Base-by-base conservation (phyloP, 1,140 invertebrate genomes). In the Papilio polytes region DNA sequence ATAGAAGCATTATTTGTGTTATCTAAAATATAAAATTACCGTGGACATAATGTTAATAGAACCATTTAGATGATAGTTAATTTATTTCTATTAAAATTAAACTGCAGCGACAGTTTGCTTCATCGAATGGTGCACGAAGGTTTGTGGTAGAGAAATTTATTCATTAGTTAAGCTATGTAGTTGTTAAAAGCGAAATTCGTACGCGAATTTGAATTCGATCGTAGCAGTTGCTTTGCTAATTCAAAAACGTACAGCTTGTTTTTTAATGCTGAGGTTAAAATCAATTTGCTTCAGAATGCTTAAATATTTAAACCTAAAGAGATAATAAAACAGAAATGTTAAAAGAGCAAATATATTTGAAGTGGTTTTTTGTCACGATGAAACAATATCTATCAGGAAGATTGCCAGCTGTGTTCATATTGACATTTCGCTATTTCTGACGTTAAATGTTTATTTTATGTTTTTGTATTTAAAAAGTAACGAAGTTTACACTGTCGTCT, bases 161-260 rank as follows among this genome's bases (percentile, higher is more conserved):
- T 22, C 59, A 63, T 3, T 1, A 63, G 20, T 13, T 63, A 13
- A 63, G 20, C 59, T 63, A 22, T 26, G 59, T 26, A 63, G 59
- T 63, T 63, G 59, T 63, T 63, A 22, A 63, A 63, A 63, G 59
- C 59, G 59, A 59, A 26, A 59, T 63, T 63, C 13, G 56, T 59
- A n/a, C 56, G 18, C 7, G n/a, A 59, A 15, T 56, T 20, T n/a
- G 53, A 56, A 7, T 59, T 59, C 15, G n/a, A 59, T 20, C 56
- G 10, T 59, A 20, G 6, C n/a, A 20, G 56, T 10, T 59, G 56
- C 56, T 20, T 20, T 59, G 2, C 56, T 59, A 22, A 59, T 22
- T 56, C 7, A 9, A 3, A 59, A 59, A 20, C 7, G n/a, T 20
- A 20, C 6, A n/a, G 18, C 7, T 20, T 59, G 15, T 59, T 20